A percentile compares a stretch with the other conserved stretches of the same genome.
Conservation (phyloP, 1,140 invertebrate species). For the Nilaparvata lugens region DNA sequence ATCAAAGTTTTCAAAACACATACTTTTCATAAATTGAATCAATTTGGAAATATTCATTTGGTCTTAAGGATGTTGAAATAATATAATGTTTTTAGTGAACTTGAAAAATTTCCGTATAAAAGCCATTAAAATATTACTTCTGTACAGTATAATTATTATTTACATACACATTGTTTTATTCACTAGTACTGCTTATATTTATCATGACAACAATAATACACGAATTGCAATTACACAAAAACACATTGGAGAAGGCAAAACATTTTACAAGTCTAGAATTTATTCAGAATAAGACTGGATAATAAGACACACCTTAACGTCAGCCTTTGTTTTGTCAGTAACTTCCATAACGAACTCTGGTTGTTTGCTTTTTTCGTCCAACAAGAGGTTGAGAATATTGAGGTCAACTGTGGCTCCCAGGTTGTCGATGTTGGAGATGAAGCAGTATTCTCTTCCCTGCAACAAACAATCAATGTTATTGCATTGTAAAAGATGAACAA, state of each 20-base stretch:
- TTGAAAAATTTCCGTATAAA: too few species aligned
- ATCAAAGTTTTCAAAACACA: too few species aligned
- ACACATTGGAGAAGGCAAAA: background rate
- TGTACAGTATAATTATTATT: too few species aligned
- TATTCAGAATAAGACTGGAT: background rate
- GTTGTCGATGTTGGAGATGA: constrained; percentile 99
- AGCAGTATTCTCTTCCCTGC: constrained; percentile 82
- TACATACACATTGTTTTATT: too few species aligned
- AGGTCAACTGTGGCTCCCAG: constrained; percentile 96
- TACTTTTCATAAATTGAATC: too few species aligned
- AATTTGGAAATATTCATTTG: too few species aligned
- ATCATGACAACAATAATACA: background rate
- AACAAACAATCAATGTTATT: constrained; percentile 17
- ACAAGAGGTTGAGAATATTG: constrained; percentile 81
- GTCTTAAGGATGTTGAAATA: too few species aligned
- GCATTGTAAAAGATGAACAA: too few species aligned
- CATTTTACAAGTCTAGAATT: background rate
- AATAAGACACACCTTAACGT: constrained; percentile 72
- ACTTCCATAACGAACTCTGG: constrained; percentile 99
- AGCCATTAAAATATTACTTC: too few species aligned
- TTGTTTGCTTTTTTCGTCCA: constrained; percentile 46
- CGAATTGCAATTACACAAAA: too few species aligned
- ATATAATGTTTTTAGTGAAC: too few species aligned
- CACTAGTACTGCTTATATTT: background rate
- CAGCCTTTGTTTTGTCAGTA: constrained; percentile 97